Percentiles rank a stretch among this genome's conserved stretches.
phyloP scores from a whole-genome alignment of 2,888 invertebrate species.

The Drosophila prolongata region DNA sequence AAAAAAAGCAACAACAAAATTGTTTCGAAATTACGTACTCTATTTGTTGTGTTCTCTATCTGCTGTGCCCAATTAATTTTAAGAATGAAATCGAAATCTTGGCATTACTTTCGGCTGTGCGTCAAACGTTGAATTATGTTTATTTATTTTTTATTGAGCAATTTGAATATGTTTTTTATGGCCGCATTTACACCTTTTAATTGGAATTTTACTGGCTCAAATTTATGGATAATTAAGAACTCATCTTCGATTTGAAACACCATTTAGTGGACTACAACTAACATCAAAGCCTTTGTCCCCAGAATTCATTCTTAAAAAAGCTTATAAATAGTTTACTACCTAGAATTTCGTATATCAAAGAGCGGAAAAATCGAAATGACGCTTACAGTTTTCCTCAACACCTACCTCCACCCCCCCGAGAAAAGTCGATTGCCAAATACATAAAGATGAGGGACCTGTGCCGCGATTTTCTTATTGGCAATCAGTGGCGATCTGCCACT shows the following conservation, averaged over 20 bases:
- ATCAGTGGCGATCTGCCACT: conserved; percentile 46
- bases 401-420: background rate
- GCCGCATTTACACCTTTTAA: conserved; percentile 32
- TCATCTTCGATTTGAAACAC: background rate
- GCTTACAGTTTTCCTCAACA: conserved; percentile 13
- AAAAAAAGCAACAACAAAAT: conserved; percentile 3
- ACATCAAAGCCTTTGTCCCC: conserved; percentile 24
- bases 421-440: conserved; percentile 59
- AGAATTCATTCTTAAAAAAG: conserved; percentile 25
- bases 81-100: conserved; percentile 78
- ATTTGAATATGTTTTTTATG: conserved; percentile 38
- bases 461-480: conserved; percentile 65
- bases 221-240: conserved; percentile 12
- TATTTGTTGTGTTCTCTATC: conserved; percentile 25
- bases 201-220: conserved; percentile 9
- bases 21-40: conserved; percentile 64
- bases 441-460: conserved; percentile 20
- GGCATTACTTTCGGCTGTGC: conserved; percentile 39
- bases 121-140: conserved; percentile 14
- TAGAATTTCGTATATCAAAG: conserved; percentile 14
- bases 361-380: conserved; percentile 23
- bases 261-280: background rate
- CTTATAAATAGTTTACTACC: conserved; percentile 19
- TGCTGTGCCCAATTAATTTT: conserved; percentile 70
- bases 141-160: conserved; percentile 30